Evolutionary conservation across 2,113 vertebrate species (phyloP).

Genomic region (Catagonus wagneri): DNA sequence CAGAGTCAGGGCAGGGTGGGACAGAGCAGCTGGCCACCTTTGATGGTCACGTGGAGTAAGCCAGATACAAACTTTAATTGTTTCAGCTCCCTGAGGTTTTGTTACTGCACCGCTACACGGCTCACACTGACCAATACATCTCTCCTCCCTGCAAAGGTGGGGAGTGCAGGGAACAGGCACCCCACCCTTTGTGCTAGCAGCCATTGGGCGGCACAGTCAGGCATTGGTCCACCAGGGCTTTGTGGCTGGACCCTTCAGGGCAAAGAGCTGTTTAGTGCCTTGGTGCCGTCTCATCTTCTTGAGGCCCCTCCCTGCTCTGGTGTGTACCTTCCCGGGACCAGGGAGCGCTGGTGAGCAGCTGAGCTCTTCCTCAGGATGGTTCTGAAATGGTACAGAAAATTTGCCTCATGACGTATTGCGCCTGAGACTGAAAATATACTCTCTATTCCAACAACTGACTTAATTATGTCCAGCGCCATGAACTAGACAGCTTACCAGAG

Average conservation of each 20-base stretch:
- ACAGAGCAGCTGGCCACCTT: not conserved
- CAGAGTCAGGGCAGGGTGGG: not conserved
- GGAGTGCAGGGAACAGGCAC: not conserved
- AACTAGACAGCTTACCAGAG: not conserved
- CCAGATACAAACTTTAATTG: too few relatives aligned
- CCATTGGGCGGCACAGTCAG: accelerated
- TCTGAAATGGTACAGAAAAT: not conserved
- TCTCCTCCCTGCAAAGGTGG: not conserved
- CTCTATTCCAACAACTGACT: not conserved
- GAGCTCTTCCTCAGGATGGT: not conserved
- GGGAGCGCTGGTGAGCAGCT: not conserved
- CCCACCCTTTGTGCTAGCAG: accelerated
- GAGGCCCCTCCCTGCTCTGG: not conserved
- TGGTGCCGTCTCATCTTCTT: not conserved
- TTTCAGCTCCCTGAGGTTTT: not conserved
- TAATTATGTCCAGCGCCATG: not conserved
- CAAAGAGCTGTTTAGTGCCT: not conserved
- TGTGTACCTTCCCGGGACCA: not conserved
- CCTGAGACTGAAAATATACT: not conserved
- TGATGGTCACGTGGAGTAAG: not conserved
- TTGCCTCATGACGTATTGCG: not conserved
- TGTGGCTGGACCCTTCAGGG: not conserved
- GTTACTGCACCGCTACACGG: not conserved
- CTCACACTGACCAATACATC: not conserved
- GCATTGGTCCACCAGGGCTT: too few relatives aligned